phyloP scores from a whole-genome alignment of 2,888 invertebrate genomes.

The Drosophila atripex region DNA sequence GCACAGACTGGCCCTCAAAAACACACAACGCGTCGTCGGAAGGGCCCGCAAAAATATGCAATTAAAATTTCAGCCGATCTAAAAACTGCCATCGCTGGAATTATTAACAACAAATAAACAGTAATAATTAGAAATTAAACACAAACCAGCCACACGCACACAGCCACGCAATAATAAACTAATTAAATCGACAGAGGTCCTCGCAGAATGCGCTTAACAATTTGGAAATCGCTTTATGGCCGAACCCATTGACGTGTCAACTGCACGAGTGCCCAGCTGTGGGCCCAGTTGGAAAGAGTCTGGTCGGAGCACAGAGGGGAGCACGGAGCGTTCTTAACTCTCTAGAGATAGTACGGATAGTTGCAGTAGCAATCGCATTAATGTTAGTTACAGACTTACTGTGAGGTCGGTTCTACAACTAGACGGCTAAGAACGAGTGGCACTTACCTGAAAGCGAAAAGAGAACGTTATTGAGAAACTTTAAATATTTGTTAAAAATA shows the following conservation, averaged over 20 bases:
- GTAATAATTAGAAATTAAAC: constrained; percentile 58
- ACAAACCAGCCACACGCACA: constrained; percentile 17
- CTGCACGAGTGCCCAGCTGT: constrained; percentile 18
- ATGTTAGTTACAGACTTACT: constrained; percentile 57
- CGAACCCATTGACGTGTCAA: constrained; percentile 28
- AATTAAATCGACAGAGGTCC: constrained; percentile 67
- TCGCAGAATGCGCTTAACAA: constrained; percentile 53
- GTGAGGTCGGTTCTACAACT: constrained; percentile 53
- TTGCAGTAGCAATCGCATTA: not conserved
- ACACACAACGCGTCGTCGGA: constrained; percentile 5
- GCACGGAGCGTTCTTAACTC: not conserved
- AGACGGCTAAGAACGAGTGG: constrained; percentile 5
- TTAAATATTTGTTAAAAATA: not conserved
- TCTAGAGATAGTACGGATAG: not conserved
- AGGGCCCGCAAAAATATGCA: constrained; percentile 57
- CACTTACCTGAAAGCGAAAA: constrained; percentile 66
- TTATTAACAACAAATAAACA: constrained; percentile 74
- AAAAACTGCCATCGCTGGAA: constrained; percentile 54
- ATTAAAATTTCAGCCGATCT: constrained; percentile 61
- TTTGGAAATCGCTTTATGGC: constrained; percentile 52
- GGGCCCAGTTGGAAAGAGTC: not conserved
- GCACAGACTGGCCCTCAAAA: constrained; percentile 5
- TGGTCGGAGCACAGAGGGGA: not conserved
- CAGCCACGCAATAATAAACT: constrained; percentile 67
- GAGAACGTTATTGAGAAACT: not conserved